phyloP scores from a whole-genome alignment of 2,888 invertebrate species.

The Andrena dorsata region DNA sequence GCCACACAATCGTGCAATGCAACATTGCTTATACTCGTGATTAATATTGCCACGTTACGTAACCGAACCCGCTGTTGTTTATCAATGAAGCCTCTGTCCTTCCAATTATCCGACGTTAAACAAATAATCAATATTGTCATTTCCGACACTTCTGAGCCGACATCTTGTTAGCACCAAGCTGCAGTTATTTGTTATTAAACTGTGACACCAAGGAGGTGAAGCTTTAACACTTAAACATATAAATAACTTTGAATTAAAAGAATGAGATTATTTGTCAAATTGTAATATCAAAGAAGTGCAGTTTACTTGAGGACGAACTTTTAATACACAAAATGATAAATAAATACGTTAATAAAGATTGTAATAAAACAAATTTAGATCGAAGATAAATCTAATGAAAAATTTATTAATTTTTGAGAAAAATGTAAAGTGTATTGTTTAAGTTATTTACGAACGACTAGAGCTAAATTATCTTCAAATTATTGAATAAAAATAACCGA shows the following conservation, averaged over 20 bases:
- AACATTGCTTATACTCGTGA: not conserved
- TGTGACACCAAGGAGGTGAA: not conserved
- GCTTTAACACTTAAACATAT: not conserved
- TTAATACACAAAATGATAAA: too few relatives aligned
- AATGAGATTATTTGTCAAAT: too few relatives aligned
- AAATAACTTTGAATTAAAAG: too few relatives aligned
- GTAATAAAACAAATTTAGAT: too few relatives aligned
- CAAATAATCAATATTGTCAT: slow-evolving; percentile 8
- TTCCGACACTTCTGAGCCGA: not conserved
- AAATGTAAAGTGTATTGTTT: not conserved
- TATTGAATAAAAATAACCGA: not conserved
- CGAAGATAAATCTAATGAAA: too few relatives aligned
- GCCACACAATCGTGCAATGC: not conserved
- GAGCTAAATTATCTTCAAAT: not conserved
- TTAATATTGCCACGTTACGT: slow-evolving; percentile 28
- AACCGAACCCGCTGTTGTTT: slow-evolving; percentile 7
- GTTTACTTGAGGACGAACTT: too few relatives aligned
- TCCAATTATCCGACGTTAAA: not conserved
- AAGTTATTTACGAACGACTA: not conserved
- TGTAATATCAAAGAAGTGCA: too few relatives aligned
- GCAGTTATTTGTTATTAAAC: not conserved
- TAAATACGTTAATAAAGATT: too few relatives aligned
- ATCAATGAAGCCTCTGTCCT: slow-evolving; percentile 11
- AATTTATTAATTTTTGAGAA: too few relatives aligned
- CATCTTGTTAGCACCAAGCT: not conserved